A percentile compares a stretch with the other conserved stretches of the same genome.
phyloP scores from a whole-genome alignment of 2,113 vertebrate genomes.

The Oophaga pumilio region DNA sequence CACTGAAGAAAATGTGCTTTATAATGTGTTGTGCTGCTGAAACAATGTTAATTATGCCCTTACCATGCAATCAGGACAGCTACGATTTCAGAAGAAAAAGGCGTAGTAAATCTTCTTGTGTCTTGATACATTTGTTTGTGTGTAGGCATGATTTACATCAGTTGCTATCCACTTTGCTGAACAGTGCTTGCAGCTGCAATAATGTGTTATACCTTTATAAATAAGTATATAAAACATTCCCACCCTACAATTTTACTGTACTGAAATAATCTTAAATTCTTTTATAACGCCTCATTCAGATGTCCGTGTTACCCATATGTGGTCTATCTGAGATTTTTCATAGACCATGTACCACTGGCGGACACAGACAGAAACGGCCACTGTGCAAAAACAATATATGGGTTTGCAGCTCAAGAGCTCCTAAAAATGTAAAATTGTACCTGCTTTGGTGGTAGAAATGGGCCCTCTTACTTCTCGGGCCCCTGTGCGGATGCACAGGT shows the following conservation, averaged over 20 bases:
- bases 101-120: conserved; percentile 15
- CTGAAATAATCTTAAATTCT: neutral
- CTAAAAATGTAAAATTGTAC: no score
- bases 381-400: no score
- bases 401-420: no score
- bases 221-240: neutral
- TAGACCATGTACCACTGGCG: no score
- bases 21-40: conserved; percentile 36
- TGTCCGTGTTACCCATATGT: no score
- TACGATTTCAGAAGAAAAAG: conserved; percentile 5
- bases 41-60: conserved; percentile 39
- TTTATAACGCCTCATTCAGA: neutral
- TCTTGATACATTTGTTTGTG: conserved; percentile 22
- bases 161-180: neutral
- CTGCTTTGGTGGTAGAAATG: no score
- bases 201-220: neutral
- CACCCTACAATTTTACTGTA: neutral
- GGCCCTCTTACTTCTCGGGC: no score
- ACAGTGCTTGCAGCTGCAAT: neutral
- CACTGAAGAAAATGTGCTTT: conserved; percentile 22
- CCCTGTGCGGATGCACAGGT: no score
- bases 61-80: neutral
- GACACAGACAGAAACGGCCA: no score
- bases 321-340: no score
- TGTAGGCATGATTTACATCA: neutral